Base-by-base conservation (phyloP, 2,797 vertebrate genomes). In the Benthosema pterotum region DNA sequence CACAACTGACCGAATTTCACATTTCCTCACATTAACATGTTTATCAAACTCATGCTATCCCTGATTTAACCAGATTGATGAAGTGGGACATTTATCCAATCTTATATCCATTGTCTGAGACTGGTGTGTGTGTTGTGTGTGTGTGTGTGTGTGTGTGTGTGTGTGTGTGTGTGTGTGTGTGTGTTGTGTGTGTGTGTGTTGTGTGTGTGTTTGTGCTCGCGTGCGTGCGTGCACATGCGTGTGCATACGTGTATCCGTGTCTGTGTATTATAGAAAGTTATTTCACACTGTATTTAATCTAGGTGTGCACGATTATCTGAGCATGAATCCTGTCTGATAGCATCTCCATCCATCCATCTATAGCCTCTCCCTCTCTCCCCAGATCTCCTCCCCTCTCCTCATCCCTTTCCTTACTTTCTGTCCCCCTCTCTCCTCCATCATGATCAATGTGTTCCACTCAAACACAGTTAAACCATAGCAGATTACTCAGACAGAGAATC, bases 151-250 rank as follows among this genome's bases (percentile, higher is more conserved):
- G 25, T 64, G 25, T 38, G 51, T 65, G 63, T 58, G 54, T n/a
- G 6, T 51, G 54, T 51, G 28, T 16, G 46, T 54, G 42, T 49
- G 43, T 42, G 43, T 56, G 45, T 50, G 28, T 65, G 28, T 42
- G 52, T 65, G 63, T n/a, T 58, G 54, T 15, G 6, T 51, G 55
- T 52, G 28, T 16, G 46, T 60, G 47, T 71, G 65, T n/a, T 43
- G 57, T 52, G 52, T 58, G 48, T 63, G 51, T 48, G 57, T 69
- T 42, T 47, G 16, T 59, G 43, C 59, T 8, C 42, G 53, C 17
- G 32, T 56, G 53, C 42, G 53, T 56, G 15, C 4, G 38, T 13
- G 38, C 19, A 4, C 45, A 12, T 43, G 38, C 45, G 54, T 42
- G 54, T 45, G 38, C 7, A 16, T 11, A n/a, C 42, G 32, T 25